Evolutionary conservation across 1,140 invertebrate genomes (phyloP), one percentile per base, ranked within the genome.

Genomic region (Agrilus planipennis): DNA sequence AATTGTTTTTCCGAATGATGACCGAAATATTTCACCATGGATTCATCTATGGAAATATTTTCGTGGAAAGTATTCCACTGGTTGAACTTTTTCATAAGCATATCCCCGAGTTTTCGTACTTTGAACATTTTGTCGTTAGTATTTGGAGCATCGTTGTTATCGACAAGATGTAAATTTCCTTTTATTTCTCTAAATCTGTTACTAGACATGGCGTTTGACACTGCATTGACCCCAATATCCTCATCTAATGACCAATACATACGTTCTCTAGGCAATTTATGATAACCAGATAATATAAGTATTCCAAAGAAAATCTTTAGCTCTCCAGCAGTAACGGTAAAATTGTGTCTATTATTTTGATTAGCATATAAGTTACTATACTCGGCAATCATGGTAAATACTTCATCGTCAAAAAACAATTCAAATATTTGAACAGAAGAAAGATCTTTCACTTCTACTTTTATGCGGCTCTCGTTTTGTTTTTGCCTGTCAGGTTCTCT

Each of bases 121-220:
- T 34, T 16, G 18, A 19, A 34, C 14, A 34, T 18, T 34, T 19
- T 34, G 11, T 34, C 32, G 18, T n/a, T 9, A 7, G n/a, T 25
- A 6, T 16, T 18, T 16, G 11, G 9, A 12, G 12, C 12, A 34
- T 32, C 11, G 10, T 32, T 10, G n/a, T 39, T 39, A 28, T 39
- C 21, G n/a, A 15, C 18, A 14, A 30, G 31, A 27, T 31, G 38
- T 14, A 39, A 20, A 39, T 29, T 18, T 14, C 28, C 20, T 20
- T 39, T 39, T 39, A 39, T 39, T 25, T 39, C 38, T 12, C 18
- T 12, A 29, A 11, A 39, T 30, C 38, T 30, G 15, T 39, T 39
- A 16, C 28, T 10, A 5, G 38, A 18, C 38, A 39, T 39, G 20
- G 27, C 30, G 5, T 31, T 20, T n/a, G 16, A 9, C 9, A 39